Percentiles rank a stretch among this genome's conserved stretches.
These are phyloP conservation scores for Tortrix viridana DNA, from an alignment of 2,888 invertebrate genomes.

Conservation along the genomic window DNA sequence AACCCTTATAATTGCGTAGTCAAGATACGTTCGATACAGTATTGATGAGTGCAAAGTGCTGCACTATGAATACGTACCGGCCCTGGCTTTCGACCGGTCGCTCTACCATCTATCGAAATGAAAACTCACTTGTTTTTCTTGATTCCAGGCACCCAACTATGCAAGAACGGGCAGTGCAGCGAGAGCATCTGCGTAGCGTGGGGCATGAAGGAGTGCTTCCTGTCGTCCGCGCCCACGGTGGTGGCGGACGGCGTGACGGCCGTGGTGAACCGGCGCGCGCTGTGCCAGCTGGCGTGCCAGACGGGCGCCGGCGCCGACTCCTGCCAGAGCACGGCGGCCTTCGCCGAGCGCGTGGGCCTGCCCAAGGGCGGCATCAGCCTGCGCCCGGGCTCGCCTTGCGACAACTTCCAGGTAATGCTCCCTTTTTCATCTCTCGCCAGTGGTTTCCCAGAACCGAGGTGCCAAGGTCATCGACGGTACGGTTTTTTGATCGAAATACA, in stretches of 20 bases:
- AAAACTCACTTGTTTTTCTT: not conserved
- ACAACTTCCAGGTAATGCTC: slow-evolving; percentile 98
- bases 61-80: too few species aligned
- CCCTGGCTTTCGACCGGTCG: too few species aligned
- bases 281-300: slow-evolving; percentile 99
- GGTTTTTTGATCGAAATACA: too few species aligned
- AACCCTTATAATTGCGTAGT: too few species aligned
- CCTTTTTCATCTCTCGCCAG: too few species aligned
- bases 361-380: slow-evolving; percentile 93
- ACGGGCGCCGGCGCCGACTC: slow-evolving; percentile 89
- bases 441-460: too few species aligned
- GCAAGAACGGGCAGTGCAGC: slow-evolving; percentile 95
- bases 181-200: slow-evolving; percentile 98
- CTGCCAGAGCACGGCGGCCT: slow-evolving; percentile 95
- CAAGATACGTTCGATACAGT: too few species aligned
- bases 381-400: slow-evolving; percentile 98
- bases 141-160: slow-evolving; percentile 87
- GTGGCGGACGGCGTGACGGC: slow-evolving; percentile 71
- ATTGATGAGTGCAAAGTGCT: too few species aligned
- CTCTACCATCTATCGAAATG: too few species aligned
- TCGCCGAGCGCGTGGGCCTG: slow-evolving; percentile 88
- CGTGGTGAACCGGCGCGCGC: slow-evolving; percentile 91
- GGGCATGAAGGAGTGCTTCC: slow-evolving; percentile 97
- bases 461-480: too few species aligned
- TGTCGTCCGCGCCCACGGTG: slow-evolving; percentile 90